Evolutionary conservation across 2,113 vertebrate species (phyloP), one percentile per base, ranked within the genome.

Genomic region (Cephalopholis sonnerati): DNA sequence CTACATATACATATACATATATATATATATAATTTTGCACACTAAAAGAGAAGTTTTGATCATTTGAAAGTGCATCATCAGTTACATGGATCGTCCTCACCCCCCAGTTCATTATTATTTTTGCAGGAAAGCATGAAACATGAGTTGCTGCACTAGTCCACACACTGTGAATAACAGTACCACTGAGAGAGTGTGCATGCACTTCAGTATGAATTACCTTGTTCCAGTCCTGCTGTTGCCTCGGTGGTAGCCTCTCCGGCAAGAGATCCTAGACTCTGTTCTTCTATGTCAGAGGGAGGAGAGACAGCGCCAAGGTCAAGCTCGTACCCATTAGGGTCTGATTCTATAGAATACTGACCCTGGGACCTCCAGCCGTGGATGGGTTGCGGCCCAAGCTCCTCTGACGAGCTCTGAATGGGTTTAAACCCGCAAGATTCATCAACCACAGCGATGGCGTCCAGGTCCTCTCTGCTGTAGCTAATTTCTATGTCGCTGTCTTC

Each of bases 401-500:
- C 93, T n/a, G 93, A 91, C 0, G 93, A 94, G 65, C 91, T 94
- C 77, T 93, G 91, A 27, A 95, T 95, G 25, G 94, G 92, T 79
- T 93, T 91, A 75, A 94, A 95, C n/a, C 92, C 91, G 15, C 3
- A 7, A 29, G 55, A 27, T 7, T 93, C 77, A 11, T 81, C 75
- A 0, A 1, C 46, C 25, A 63, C 68, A 2, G 58, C 83, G 0
- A 74, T 79, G 18, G 83, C 48, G 0, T 92, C 93, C 75, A 93
- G 79, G 73, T 95, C 93, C 57, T 95, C 94, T 72, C 62, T 78
- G 68, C 92, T 94, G 77, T 95, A 93, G 74, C 94, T 93, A 58
- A 94, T 92, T 80, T 95, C 94, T 11, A 93, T 92, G 90, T 95
- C 94, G 1, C 94, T 94, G 81, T 93, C 94, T 77, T 93, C 92